phyloP scores from a whole-genome alignment of 2,888 invertebrate species.

The Heliconius erato region DNA sequence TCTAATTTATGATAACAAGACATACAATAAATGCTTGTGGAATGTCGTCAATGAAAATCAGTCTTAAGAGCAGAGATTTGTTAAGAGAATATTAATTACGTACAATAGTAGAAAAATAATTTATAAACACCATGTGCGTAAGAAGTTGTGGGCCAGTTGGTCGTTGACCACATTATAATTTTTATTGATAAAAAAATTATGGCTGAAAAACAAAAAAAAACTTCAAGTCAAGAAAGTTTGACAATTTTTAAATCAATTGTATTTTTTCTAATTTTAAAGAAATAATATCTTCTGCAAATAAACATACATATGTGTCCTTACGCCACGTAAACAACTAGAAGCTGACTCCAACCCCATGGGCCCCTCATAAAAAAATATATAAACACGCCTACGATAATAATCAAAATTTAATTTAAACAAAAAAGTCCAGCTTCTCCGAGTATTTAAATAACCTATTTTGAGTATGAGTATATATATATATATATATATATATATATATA shows the following conservation, averaged over 20 bases:
- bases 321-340: too few relatives aligned
- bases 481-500: background rate
- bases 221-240: background rate
- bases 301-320: background rate
- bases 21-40: slow-evolving; percentile 64
- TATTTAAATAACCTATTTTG: slow-evolving; percentile 18
- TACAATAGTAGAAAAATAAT: slow-evolving; percentile 45
- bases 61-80: slow-evolving; percentile 21
- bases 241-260: background rate
- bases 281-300: too few relatives aligned
- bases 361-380: too few relatives aligned
- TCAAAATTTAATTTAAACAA: slow-evolving; percentile 51
- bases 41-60: slow-evolving; percentile 63
- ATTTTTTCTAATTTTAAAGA: background rate
- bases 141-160: background rate
- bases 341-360: too few relatives aligned
- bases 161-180: background rate
- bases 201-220: background rate
- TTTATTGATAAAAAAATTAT: background rate
- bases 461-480: slow-evolving; percentile 16
- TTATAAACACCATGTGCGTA: slow-evolving; percentile 20
- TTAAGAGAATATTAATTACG: slow-evolving; percentile 33
- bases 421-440: slow-evolving; percentile 46
- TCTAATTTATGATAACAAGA: slow-evolving; percentile 5
- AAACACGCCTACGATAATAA: slow-evolving; percentile 22